Evolutionary conservation across 2,888 invertebrate species (phyloP).

Genomic region (Lithophane ornitopus): DNA sequence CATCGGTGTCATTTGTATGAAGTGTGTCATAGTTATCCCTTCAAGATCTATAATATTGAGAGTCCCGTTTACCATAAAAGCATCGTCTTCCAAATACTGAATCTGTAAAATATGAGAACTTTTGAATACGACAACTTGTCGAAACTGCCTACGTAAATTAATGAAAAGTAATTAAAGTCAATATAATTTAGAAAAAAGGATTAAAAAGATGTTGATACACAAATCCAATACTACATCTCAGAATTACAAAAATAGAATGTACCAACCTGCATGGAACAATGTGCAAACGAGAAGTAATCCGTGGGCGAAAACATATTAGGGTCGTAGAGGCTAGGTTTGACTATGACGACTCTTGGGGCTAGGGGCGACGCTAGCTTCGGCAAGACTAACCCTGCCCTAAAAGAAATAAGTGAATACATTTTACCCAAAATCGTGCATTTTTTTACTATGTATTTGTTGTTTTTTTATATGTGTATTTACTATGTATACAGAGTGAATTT

Average conservation of each 20-base stretch:
- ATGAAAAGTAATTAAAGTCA: background rate
- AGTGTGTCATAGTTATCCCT: slow-evolving; percentile 47
- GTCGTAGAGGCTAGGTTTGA: slow-evolving; percentile 47
- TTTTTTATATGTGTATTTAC: no score
- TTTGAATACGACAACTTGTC: background rate
- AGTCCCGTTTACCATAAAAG: slow-evolving; percentile 49
- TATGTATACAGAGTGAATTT: background rate
- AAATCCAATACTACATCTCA: background rate
- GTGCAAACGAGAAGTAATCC: slow-evolving; percentile 40
- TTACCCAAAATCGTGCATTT: background rate
- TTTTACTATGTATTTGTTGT: no score
- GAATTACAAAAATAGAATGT: background rate
- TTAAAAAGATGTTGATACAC: background rate
- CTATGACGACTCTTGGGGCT: slow-evolving; percentile 36
- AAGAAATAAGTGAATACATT: background rate
- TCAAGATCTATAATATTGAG: slow-evolving; percentile 51
- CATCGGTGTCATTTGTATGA: slow-evolving; percentile 49
- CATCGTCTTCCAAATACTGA: slow-evolving; percentile 55
- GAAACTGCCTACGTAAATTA: background rate
- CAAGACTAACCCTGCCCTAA: slow-evolving; percentile 30
- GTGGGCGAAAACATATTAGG: slow-evolving; percentile 30
- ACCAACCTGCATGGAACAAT: slow-evolving; percentile 52
- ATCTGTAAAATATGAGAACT: slow-evolving; percentile 33
- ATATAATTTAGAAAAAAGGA: background rate
- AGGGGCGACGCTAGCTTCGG: slow-evolving; percentile 51